Conservation (phyloP, 2,113 vertebrate genomes). For the Poeciliopsis retropinna region DNA sequence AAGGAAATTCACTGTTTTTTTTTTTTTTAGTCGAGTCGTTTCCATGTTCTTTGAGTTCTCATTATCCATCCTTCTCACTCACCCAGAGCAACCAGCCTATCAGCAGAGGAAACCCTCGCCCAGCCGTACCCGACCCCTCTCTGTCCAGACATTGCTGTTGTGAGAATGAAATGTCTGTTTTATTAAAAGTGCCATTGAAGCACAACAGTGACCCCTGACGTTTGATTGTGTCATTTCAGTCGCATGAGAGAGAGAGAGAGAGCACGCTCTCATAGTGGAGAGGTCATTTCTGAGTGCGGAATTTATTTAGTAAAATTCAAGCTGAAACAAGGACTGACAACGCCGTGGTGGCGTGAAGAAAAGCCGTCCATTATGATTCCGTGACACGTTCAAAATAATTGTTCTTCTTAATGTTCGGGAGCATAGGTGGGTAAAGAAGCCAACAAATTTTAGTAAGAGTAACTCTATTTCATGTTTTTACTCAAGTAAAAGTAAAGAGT, state of each 20-base stretch:
- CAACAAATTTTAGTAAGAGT: too few species aligned
- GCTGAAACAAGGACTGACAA: slow-evolving; percentile 40
- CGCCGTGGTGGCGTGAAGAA: slow-evolving; percentile 14
- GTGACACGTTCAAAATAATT: slow-evolving; percentile 11
- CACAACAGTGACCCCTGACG: slow-evolving; percentile 82
- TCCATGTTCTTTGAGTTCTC: not conserved
- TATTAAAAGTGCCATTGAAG: slow-evolving; percentile 87
- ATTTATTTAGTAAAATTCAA: slow-evolving; percentile 39
- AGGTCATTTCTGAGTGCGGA: slow-evolving; percentile 39
- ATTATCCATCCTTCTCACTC: slow-evolving; percentile 52
- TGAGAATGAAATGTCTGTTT: slow-evolving; percentile 88
- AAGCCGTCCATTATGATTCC: slow-evolving; percentile 21
- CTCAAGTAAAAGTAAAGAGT: too few species aligned
- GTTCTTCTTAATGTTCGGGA: not conserved
- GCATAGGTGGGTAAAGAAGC: too few species aligned
- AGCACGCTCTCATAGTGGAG: slow-evolving; percentile 1
- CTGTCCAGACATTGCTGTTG: slow-evolving; percentile 87
- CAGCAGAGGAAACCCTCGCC: slow-evolving; percentile 77
- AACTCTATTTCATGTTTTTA: too few species aligned
- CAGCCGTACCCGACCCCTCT: slow-evolving; percentile 70
- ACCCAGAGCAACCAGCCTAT: slow-evolving; percentile 79
- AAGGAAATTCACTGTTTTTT: not conserved
- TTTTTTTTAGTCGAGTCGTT: not conserved
- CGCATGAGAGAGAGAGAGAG: not conserved
- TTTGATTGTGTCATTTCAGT: slow-evolving; percentile 73